phyloP scores from a whole-genome alignment of 1,140 invertebrate genomes.

The Harpegnathos saltator region DNA sequence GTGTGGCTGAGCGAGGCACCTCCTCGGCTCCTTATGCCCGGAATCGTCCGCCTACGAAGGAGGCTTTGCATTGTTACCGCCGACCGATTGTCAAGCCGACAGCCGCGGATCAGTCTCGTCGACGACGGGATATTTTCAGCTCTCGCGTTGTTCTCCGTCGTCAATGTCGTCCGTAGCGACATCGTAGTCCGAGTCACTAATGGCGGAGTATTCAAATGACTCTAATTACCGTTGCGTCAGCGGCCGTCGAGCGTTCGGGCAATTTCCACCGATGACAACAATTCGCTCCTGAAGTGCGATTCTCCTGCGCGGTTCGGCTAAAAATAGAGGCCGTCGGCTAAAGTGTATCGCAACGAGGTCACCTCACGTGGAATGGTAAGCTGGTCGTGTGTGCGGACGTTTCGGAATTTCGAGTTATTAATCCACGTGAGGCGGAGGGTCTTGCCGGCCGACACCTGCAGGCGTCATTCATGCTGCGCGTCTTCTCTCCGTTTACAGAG shows the following conservation, averaged over 20 bases:
- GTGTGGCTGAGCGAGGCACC: not conserved
- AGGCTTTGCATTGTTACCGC: not conserved
- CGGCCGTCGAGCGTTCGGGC: not conserved
- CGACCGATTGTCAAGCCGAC: slow-evolving; percentile 38
- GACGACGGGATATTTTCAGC: not conserved
- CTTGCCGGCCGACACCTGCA: not conserved
- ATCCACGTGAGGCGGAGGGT: not conserved
- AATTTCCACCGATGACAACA: not conserved
- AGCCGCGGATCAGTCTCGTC: slow-evolving; percentile 51
- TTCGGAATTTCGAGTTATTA: not conserved
- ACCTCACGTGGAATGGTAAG: no score
- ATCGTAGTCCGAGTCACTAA: not conserved
- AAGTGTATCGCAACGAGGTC: no score
- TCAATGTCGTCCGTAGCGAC: not conserved
- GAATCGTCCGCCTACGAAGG: not conserved
- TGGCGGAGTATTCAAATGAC: not conserved
- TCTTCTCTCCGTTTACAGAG: not conserved
- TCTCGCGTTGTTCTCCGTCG: not conserved
- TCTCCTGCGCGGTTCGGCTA: no score
- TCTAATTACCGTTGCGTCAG: no score
- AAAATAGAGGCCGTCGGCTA: not conserved
- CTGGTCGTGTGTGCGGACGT: not conserved
- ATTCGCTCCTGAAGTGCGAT: not conserved
- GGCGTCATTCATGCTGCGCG: not conserved
- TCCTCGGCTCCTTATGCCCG: not conserved